These are phyloP conservation scores for Meandrina meandrites DNA, from an alignment of 92 coral and sea anemone genomes.

Conservation along the genomic window DNA sequence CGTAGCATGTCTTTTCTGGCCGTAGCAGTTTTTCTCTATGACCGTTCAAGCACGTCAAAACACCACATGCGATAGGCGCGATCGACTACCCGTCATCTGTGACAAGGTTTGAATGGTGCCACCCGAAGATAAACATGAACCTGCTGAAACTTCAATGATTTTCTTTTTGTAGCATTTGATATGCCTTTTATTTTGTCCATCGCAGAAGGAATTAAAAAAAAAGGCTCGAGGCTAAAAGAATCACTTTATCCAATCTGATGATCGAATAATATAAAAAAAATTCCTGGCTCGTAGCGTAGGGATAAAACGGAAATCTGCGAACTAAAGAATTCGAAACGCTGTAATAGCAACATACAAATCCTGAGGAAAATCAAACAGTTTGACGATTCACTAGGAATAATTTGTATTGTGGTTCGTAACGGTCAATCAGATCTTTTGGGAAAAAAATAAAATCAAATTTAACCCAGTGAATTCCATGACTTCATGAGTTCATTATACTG, in stretches of 20 bases:
- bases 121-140: slow-evolving; percentile 11
- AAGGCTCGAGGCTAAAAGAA: not conserved
- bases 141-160: not conserved
- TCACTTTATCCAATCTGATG: not conserved
- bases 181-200: not conserved
- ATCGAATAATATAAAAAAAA: not conserved
- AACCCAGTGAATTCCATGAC: slow-evolving; percentile 3
- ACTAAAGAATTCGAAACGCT: too few species aligned
- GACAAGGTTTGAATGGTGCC: slow-evolving; percentile 13
- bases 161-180: not conserved
- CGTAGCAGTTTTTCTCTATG: not conserved
- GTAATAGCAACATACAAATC: not conserved
- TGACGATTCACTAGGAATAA: not conserved
- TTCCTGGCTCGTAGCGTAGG: not conserved
- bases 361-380: not conserved
- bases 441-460: not conserved
- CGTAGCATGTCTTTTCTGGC: not conserved
- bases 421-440: not conserved
- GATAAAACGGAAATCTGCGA: not conserved
- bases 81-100: not conserved
- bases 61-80: not conserved
- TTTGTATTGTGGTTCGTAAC: not conserved
- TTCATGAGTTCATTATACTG: slow-evolving; percentile 8
- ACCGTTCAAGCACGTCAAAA: not conserved
- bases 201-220: too few species aligned